Conservation (phyloP, 2,888 invertebrate genomes). For the Athalia rosae region DNA sequence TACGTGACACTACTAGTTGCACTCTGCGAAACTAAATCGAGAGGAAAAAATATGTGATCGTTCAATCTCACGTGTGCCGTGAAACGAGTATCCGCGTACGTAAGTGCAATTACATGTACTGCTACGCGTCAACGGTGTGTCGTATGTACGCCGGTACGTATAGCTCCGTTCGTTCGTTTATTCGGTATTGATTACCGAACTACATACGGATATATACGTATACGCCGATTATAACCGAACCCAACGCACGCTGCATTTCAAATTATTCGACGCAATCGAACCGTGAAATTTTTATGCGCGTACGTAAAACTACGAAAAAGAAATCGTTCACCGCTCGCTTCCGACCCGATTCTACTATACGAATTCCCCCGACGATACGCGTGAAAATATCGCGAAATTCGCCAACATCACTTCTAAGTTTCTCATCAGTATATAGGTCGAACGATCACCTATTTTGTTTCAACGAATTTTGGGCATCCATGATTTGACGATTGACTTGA, state of each 20-base stretch:
- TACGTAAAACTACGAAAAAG: not conserved
- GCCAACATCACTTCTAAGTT: not conserved
- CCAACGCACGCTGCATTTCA: not conserved
- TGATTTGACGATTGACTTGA: too few species aligned
- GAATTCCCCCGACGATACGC: not conserved
- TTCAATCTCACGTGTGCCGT: too few species aligned
- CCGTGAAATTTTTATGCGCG: not conserved
- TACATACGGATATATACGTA: not conserved
- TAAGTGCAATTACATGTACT: constrained; percentile 8
- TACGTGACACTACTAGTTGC: too few species aligned
- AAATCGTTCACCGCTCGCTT: not conserved
- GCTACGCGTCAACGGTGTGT: not conserved
- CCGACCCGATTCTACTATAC: not conserved
- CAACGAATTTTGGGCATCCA: too few species aligned
- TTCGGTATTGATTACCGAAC: constrained; percentile 36
- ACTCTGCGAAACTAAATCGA: too few species aligned
- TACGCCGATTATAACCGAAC: not conserved
- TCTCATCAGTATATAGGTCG: too few species aligned
- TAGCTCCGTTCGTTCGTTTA: constrained; percentile 28
- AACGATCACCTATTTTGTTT: too few species aligned
- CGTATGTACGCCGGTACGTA: not conserved
- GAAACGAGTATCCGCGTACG: not conserved
- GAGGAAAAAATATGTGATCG: too few species aligned
- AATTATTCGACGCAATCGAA: constrained; percentile 25
- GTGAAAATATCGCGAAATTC: not conserved